A percentile compares a stretch with the other conserved stretches of the same genome.
These are phyloP conservation scores for Hydroisotoma schaefferi DNA, from an alignment of 2,888 invertebrate species.

Conservation along the genomic window DNA sequence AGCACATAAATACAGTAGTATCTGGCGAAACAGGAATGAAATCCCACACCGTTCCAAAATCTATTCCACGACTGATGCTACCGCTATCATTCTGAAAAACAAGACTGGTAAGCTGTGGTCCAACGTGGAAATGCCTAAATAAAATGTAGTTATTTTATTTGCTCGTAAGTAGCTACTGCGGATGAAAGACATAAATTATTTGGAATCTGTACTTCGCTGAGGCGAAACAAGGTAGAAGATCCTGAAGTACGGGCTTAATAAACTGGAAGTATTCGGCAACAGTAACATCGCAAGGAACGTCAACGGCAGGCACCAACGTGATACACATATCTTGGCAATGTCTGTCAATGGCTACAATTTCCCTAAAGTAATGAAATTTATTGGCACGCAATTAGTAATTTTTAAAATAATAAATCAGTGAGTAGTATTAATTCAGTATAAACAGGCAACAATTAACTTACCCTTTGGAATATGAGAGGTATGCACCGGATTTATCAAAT, in stretches of 20 bases:
- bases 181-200: conserved; percentile 1
- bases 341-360: conserved; percentile 59
- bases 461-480: conserved; percentile 55
- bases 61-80: conserved; percentile 32
- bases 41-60: conserved; percentile 52
- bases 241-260: conserved; percentile 58
- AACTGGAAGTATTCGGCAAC: conserved; percentile 54
- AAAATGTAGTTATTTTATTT: background rate
- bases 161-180: background rate
- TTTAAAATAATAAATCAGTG: background rate
- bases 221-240: conserved; percentile 58
- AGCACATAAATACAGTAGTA: conserved; percentile 54
- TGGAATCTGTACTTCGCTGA: conserved; percentile 53
- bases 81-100: conserved; percentile 55
- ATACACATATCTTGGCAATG: conserved; percentile 58
- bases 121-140: conserved; percentile 57
- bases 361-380: conserved; percentile 51
- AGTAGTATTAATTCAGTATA: background rate
- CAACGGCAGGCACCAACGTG: conserved; percentile 58
- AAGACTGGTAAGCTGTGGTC: conserved; percentile 59
- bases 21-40: conserved; percentile 53
- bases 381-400: background rate
- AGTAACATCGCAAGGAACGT: conserved; percentile 51
- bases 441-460: conserved; percentile 43
- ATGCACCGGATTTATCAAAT: conserved; percentile 53